Percentiles rank a stretch among this genome's conserved stretches.
Conservation (phyloP, 2,113 vertebrate genomes). For the Dendropsophus ebraccatus region DNA sequence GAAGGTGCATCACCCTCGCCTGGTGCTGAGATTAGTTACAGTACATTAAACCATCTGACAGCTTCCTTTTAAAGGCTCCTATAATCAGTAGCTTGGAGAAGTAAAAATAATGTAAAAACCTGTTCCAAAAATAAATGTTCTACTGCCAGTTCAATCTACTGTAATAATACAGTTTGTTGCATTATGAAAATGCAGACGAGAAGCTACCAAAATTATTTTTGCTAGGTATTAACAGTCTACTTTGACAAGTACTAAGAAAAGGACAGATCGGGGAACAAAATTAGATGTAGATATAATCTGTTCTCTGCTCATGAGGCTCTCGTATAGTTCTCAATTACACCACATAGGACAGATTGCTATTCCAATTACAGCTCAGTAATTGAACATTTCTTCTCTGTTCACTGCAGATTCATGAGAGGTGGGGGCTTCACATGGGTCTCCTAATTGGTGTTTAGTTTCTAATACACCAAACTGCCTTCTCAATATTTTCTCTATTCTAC, state of each 20-base stretch:
- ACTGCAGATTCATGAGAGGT: neutral
- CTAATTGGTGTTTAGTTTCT: neutral
- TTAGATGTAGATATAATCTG: constrained; percentile 37
- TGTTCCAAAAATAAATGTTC: neutral
- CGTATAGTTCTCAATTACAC: constrained; percentile 39
- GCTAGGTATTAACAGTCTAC: neutral
- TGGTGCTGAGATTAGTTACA: too few species aligned
- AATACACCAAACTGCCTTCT: neutral
- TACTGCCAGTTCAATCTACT: neutral
- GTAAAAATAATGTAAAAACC: too few species aligned
- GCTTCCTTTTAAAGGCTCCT: too few species aligned
- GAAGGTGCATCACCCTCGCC: too few species aligned
- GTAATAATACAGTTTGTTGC: neutral
- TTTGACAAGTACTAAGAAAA: neutral
- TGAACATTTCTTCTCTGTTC: constrained; percentile 42
- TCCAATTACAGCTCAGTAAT: constrained; percentile 50
- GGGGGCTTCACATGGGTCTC: neutral
- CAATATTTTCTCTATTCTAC: neutral
- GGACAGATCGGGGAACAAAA: constrained; percentile 6
- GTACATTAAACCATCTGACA: too few species aligned
- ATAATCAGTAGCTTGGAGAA: too few species aligned
- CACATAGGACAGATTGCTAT: constrained; percentile 31
- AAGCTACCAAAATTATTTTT: constrained; percentile 12
- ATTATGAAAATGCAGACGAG: neutral
- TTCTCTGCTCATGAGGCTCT: constrained; percentile 12